phyloP scores from a whole-genome alignment of 2,888 invertebrate species.

The Noctua comes region DNA sequence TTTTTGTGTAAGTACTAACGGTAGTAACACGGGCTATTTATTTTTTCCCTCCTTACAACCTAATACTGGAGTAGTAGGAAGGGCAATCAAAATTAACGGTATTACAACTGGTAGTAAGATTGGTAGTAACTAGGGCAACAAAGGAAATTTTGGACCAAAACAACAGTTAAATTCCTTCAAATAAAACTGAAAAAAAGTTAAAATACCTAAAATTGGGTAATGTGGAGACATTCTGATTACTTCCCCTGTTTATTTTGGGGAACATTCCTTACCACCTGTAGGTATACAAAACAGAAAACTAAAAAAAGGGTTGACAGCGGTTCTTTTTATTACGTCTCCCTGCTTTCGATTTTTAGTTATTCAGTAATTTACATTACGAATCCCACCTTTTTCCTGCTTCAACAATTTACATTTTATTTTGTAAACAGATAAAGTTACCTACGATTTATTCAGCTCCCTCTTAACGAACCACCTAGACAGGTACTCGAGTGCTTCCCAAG shows the following conservation, averaged over 20 bases:
- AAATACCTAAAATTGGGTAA: not conserved
- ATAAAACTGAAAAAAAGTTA: not conserved
- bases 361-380: conserved; percentile 60
- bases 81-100: too few relatives aligned
- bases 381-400: conserved; percentile 65
- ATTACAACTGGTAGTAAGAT: too few relatives aligned
- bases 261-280: conserved; percentile 28
- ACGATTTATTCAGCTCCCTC: conserved; percentile 35
- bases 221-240: conserved; percentile 26
- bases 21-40: too few relatives aligned
- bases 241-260: conserved; percentile 24
- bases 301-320: conserved; percentile 68
- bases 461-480: conserved; percentile 2
- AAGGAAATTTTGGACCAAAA: too few relatives aligned
- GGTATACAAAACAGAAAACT: conserved; percentile 23
- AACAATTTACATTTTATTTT: conserved; percentile 50
- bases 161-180: not conserved
- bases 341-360: conserved; percentile 62
- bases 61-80: too few relatives aligned
- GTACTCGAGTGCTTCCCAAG: conserved; percentile 17
- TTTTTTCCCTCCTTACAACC: too few relatives aligned
- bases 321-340: conserved; percentile 63
- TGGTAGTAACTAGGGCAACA: too few relatives aligned
- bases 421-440: conserved; percentile 41
- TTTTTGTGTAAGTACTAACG: too few relatives aligned